Evolutionary conservation across 2,113 vertebrate species (phyloP).

Genomic region (Actinemys pallida): DNA sequence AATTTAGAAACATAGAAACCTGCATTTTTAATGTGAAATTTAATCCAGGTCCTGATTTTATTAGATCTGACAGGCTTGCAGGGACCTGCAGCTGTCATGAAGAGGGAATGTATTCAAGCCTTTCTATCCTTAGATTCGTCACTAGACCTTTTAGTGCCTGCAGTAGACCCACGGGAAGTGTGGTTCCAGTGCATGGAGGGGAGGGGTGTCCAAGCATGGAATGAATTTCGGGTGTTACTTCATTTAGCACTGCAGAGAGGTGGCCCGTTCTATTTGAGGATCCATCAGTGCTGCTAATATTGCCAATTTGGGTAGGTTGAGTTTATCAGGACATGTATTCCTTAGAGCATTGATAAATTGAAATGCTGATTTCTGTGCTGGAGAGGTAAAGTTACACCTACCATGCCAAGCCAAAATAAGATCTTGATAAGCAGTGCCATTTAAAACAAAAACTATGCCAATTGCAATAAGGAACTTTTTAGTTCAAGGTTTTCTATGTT

Average conservation of each 20-base stretch:
- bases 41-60: neutral
- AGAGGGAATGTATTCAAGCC: neutral
- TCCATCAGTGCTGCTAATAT: neutral
- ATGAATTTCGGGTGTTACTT: conserved; percentile 16
- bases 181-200: neutral
- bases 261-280: neutral
- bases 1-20: neutral
- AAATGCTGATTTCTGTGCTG: conserved; percentile 9
- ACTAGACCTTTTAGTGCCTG: neutral
- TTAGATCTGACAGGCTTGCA: neutral
- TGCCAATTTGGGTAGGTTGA: neutral
- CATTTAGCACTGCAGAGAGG: conserved; percentile 16
- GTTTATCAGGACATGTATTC: conserved; percentile 31
- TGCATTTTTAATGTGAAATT: neutral
- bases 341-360: conserved; percentile 29
- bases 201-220: accelerated
- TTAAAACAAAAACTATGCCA: neutral
- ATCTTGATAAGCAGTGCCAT: neutral
- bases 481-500: neutral
- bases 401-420: conserved; percentile 21
- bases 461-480: neutral
- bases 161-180: neutral
- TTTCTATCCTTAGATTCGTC: neutral
- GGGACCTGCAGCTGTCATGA: neutral
- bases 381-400: neutral